Evolutionary conservation across 2,113 vertebrate genomes (phyloP).

Genomic region (Maccullochella peelii): DNA sequence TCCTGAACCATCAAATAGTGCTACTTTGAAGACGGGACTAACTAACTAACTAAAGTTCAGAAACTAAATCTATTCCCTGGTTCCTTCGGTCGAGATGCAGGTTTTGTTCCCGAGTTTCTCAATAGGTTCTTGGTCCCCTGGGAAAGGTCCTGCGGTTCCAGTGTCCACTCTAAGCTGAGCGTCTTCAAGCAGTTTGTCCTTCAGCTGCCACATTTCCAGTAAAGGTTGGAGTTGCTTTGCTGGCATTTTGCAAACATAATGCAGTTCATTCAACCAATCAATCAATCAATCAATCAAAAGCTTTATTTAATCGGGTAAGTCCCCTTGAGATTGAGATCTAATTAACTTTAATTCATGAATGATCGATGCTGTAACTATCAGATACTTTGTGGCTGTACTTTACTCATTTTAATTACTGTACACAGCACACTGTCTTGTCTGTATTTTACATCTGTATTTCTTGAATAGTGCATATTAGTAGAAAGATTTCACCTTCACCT

Average conservation of each 20-base stretch:
- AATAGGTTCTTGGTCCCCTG: not conserved
- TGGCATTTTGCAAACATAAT: not conserved
- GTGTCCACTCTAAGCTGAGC: not conserved
- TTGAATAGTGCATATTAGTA: not conserved
- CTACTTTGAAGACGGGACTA: no score
- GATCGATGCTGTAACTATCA: not conserved
- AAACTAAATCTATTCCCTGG: not conserved
- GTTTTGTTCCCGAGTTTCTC: not conserved
- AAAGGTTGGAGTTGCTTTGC: not conserved
- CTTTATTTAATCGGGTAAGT: no score
- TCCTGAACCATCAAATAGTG: no score
- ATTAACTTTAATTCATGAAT: not conserved
- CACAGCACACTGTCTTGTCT: not conserved
- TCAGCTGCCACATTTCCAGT: not conserved
- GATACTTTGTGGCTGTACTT: not conserved
- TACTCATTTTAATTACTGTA: not conserved
- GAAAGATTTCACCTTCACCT: not conserved
- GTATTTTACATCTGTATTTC: not conserved
- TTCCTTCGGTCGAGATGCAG: not conserved
- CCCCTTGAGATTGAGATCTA: no score
- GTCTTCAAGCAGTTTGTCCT: not conserved
- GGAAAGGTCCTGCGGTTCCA: not conserved
- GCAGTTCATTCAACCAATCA: not conserved
- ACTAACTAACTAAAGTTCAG: not conserved
- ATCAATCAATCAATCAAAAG: no score